phyloP scores from a whole-genome alignment of 2,888 invertebrate species.

The Nemurella pictetii region DNA sequence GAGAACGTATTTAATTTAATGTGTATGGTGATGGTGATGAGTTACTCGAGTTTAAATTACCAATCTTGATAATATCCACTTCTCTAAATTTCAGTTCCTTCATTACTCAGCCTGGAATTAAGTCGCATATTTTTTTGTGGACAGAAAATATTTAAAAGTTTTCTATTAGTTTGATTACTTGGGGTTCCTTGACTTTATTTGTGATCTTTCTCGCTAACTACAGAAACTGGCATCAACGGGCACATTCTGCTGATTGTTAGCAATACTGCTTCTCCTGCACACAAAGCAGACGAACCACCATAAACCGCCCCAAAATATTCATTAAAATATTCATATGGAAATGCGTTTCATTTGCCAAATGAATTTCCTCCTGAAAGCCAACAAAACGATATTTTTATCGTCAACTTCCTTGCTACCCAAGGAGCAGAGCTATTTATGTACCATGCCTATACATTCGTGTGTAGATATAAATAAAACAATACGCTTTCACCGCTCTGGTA shows the following conservation, averaged over 20 bases:
- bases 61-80: neutral
- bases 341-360: neutral
- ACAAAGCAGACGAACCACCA: neutral
- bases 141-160: neutral
- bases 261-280: neutral
- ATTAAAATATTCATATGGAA: neutral
- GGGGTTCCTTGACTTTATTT: neutral
- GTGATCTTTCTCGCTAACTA: neutral
- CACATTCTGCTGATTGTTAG: neutral
- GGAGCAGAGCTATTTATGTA: neutral
- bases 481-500: neutral
- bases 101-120: neutral
- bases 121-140: no score
- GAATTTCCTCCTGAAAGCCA: neutral
- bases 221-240: neutral
- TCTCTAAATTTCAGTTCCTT: neutral
- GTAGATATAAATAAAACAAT: neutral
- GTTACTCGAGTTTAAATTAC: neutral
- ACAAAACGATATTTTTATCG: neutral
- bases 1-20: slow-evolving; percentile 7
- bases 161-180: neutral
- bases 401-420: neutral
- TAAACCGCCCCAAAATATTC: neutral
- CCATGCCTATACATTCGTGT: neutral
- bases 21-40: neutral